Base-by-base conservation (phyloP, 1,140 invertebrate species). In the Drosophila sucinea region DNA sequence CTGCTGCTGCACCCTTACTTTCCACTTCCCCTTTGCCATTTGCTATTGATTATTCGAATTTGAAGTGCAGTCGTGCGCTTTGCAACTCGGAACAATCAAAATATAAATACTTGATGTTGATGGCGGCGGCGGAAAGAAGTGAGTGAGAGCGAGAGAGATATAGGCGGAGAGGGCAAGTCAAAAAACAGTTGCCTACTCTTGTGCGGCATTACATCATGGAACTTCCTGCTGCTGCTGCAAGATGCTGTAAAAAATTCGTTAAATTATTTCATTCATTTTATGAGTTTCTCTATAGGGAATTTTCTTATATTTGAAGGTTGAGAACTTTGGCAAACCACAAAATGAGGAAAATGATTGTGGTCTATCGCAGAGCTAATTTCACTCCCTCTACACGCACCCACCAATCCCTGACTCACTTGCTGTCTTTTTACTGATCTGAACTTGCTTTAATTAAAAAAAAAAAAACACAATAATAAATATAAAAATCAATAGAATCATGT, bases 41-140 rank as follows among this genome's bases (percentile, higher is more conserved):
- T 66, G n/a, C 55, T 76, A 71, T 84, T 85, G 82, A 87, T 82
- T 82, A 73, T 81, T 81, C 38, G 56, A 70, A 76, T 82, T 58
- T 63, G 60, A 63, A 77, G 56, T 75, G 80, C 80, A 75, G 60
- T 78, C 60, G 56, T 83, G 75, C 73, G 62, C 63, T 41, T 56
- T 72, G 69, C 55, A 69, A 64, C 35, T 71, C 55, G 17, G 70
- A 27, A 71, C 70, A 56, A 61, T 67, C 68, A 77, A 67, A 72
- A 78, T 63, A 78, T 67, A 41, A 62, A 71, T 41, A 23, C 47
- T 64, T 64, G 62, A 64, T 54, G 47, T 32, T 55, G 23, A 27
- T 51, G 44, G 17, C 44, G 38, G 2, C 3, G 10, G 3, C 2
- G 2, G 25, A 7, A 47, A 3, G 17, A 6, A 51, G 23, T 7